These are phyloP conservation scores for Poeciliopsis retropinna DNA, from an alignment of 2,113 vertebrate genomes.

Conservation along the genomic window DNA sequence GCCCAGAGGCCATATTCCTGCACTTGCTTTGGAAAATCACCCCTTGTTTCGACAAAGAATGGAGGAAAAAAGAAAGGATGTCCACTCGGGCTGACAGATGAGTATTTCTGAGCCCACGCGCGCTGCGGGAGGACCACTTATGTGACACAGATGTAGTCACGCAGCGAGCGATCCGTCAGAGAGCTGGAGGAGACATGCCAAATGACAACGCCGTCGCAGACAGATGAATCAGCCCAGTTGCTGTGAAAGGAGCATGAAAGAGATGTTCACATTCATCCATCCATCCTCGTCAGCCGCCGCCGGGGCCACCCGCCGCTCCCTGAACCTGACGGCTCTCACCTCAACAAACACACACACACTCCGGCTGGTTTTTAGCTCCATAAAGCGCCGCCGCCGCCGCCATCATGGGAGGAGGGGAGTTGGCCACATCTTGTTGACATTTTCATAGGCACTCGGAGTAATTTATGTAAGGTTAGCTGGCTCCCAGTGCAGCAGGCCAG, in stretches of 20 bases:
- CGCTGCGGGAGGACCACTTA: conserved; percentile 9
- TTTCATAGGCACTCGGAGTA: conserved; percentile 71
- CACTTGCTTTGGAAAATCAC: conserved; percentile 50
- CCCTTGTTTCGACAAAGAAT: conserved; percentile 36
- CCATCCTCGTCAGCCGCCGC: conserved; percentile 62
- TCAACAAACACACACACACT: background rate
- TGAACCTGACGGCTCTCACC: conserved; percentile 19
- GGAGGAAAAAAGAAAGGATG: background rate
- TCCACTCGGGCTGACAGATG: conserved; percentile 37
- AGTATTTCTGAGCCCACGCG: conserved; percentile 10
- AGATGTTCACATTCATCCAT: conserved; percentile 68
- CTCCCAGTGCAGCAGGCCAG: conserved; percentile 68
- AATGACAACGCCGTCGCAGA: conserved; percentile 53
- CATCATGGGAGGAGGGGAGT: conserved; percentile 33
- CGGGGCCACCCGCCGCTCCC: conserved; percentile 22
- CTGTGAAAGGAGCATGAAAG: conserved; percentile 67
- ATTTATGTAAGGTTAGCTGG: conserved; percentile 75
- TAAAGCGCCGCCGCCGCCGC: conserved; percentile 14
- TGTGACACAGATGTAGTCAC: background rate
- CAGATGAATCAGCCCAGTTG: conserved; percentile 56
- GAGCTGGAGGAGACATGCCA: conserved; percentile 33
- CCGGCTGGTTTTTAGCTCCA: conserved; percentile 4
- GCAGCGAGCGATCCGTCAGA: conserved; percentile 55
- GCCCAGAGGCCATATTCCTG: conserved; percentile 19
- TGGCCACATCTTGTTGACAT: conserved; percentile 73